These are phyloP conservation scores for Hirudinaria manillensis DNA, from an alignment of 2,888 invertebrate species.

Conservation along the genomic window DNA sequence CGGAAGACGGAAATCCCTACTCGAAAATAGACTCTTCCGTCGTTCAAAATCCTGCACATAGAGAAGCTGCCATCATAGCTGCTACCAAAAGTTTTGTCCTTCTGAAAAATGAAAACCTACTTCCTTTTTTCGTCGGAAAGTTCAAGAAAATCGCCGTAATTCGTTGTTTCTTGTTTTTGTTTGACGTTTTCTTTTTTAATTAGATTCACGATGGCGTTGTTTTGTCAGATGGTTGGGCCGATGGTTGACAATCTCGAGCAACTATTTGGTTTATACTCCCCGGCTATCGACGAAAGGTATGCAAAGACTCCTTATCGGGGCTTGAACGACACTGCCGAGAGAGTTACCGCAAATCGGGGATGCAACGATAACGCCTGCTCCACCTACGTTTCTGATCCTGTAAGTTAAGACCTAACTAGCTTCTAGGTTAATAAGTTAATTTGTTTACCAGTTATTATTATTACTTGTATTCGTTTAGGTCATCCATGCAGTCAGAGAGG, in stretches of 20 bases:
- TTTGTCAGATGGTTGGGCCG: constrained; percentile 48
- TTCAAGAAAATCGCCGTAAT: constrained; percentile 27
- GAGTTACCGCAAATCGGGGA: not conserved
- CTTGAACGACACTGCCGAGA: not conserved
- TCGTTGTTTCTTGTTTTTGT: not conserved
- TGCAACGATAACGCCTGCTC: constrained; percentile 18
- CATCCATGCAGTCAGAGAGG: constrained; percentile 15
- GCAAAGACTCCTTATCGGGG: constrained; percentile 12
- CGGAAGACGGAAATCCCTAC: constrained; percentile 46
- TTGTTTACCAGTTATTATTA: not conserved
- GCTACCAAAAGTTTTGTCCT: constrained; percentile 45
- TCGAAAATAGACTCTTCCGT: constrained; percentile 38
- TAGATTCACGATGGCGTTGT: not conserved
- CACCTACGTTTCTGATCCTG: constrained; percentile 1
- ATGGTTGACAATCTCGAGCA: constrained; percentile 46
- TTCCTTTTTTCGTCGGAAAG: constrained; percentile 7
- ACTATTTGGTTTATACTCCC: constrained; percentile 47
- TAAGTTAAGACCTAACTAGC: not conserved
- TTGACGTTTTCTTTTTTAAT: not conserved
- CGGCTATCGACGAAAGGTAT: constrained; percentile 40
- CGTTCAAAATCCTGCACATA: constrained; percentile 41
- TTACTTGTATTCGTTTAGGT: constrained; percentile 9
- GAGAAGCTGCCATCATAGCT: constrained; percentile 41
- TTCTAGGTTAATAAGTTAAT: not conserved
- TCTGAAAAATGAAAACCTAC: constrained; percentile 42